These are phyloP conservation scores for Drosophila pandora DNA, from an alignment of 1,140 invertebrate genomes.

Conservation along the genomic window DNA sequence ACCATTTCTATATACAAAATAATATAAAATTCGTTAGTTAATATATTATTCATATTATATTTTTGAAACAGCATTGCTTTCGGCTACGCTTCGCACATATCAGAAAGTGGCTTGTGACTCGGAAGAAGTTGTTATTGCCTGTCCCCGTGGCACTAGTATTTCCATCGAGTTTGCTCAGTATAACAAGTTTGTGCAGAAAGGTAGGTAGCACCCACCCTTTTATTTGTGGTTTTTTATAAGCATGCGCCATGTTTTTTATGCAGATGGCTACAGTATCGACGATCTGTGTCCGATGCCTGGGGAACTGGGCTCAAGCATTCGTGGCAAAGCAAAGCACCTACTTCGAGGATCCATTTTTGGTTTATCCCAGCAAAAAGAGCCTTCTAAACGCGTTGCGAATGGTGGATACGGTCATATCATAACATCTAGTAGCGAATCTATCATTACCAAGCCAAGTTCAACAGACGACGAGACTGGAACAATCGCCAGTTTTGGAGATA, in stretches of 20 bases:
- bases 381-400: slow-evolving; percentile 60
- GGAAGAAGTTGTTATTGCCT: slow-evolving; percentile 91
- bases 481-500: slow-evolving; percentile 10
- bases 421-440: slow-evolving; percentile 15
- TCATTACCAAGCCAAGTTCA: slow-evolving; percentile 16
- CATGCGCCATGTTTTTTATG: not conserved
- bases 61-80: slow-evolving; percentile 89
- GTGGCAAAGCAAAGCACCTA: slow-evolving; percentile 67
- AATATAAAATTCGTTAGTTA: no score
- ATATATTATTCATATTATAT: not conserved
- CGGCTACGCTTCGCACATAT: slow-evolving; percentile 94
- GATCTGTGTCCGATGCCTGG: slow-evolving; percentile 68
- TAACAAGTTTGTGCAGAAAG: slow-evolving; percentile 78
- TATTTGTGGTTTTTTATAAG: no score
- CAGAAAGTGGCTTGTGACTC: slow-evolving; percentile 94
- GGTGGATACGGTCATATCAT: slow-evolving; percentile 40
- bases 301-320: slow-evolving; percentile 46
- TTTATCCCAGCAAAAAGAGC: slow-evolving; percentile 53
- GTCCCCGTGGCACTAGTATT: slow-evolving; percentile 94
- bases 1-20: no score
- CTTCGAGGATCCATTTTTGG: slow-evolving; percentile 77
- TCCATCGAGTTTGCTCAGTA: slow-evolving; percentile 90
- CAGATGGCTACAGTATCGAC: slow-evolving; percentile 79
- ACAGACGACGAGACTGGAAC: slow-evolving; percentile 25
- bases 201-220: slow-evolving; percentile 43